Percentiles rank a stretch among this genome's conserved stretches.
phyloP scores from a whole-genome alignment of 2,888 invertebrate genomes.

The Aporophyla nigra region DNA sequence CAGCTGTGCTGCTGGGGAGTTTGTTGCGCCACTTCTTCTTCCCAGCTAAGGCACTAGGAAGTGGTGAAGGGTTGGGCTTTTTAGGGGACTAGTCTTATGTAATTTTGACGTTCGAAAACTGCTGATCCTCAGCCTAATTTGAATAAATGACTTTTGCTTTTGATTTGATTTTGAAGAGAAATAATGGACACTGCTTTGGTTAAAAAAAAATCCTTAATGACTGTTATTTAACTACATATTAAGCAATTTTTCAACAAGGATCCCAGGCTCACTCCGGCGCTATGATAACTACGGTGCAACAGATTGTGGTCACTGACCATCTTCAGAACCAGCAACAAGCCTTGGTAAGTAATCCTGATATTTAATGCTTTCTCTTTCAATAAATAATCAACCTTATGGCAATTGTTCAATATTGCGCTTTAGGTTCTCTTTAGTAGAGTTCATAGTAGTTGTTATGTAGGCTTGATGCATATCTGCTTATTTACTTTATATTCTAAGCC shows the following conservation, averaged over 20 bases:
- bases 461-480: neutral
- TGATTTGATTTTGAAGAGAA: neutral
- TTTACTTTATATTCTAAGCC: neutral
- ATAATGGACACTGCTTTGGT: too few relatives aligned
- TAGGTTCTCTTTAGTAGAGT: neutral
- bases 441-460: neutral
- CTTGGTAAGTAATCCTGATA: conserved; percentile 90
- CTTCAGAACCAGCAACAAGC: conserved; percentile 98
- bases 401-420: neutral
- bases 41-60: too few relatives aligned
- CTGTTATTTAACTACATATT: neutral
- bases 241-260: conserved; percentile 65
- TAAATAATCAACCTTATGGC: neutral
- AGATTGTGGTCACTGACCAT: conserved; percentile 93
- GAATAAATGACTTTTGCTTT: too few relatives aligned
- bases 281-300: conserved; percentile 80
- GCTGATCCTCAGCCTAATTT: too few relatives aligned
- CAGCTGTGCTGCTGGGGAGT: too few relatives aligned
- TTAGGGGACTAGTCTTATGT: too few relatives aligned
- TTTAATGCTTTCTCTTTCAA: neutral
- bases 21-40: too few relatives aligned
- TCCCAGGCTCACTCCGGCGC: conserved; percentile 74
- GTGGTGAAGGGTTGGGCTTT: too few relatives aligned
- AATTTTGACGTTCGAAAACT: too few relatives aligned
- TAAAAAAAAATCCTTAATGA: too few relatives aligned